phyloP scores from a whole-genome alignment of 2,888 invertebrate species.

The Apotomis betuletana region DNA sequence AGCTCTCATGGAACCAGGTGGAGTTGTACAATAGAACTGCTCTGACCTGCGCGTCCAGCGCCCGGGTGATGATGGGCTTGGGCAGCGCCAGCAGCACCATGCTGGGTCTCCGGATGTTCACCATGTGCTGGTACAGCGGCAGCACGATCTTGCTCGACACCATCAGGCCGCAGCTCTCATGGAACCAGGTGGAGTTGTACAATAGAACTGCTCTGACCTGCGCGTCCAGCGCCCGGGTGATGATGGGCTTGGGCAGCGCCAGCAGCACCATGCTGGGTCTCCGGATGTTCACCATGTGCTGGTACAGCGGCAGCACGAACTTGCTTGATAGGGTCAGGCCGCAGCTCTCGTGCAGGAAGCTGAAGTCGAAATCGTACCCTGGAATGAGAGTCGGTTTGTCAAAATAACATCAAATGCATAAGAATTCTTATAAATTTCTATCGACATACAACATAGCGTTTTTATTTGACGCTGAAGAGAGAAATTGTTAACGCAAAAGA shows the following conservation, averaged over 20 bases:
- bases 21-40: too few relatives aligned
- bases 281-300: constrained; percentile 89
- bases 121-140: too few relatives aligned
- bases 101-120: too few relatives aligned
- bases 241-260: constrained; percentile 89
- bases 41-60: too few relatives aligned
- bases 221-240: constrained; percentile 85
- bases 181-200: too few relatives aligned
- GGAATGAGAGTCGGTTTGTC: constrained; percentile 47
- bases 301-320: constrained; percentile 88
- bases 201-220: constrained; percentile 80
- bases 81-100: too few relatives aligned
- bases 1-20: too few relatives aligned
- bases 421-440: too few relatives aligned
- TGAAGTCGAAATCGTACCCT: constrained; percentile 88
- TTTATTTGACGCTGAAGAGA: too few relatives aligned
- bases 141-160: too few relatives aligned
- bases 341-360: constrained; percentile 86
- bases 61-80: constrained; percentile 53
- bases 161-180: constrained; percentile 56
- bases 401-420: neutral
- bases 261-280: constrained; percentile 90
- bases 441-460: too few relatives aligned
- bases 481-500: too few relatives aligned
- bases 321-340: constrained; percentile 85